Percentiles rank a stretch among this genome's conserved stretches.
These are phyloP conservation scores for Odocoileus hemionus DNA, from an alignment of 2,113 vertebrate genomes.

Conservation along the genomic window DNA sequence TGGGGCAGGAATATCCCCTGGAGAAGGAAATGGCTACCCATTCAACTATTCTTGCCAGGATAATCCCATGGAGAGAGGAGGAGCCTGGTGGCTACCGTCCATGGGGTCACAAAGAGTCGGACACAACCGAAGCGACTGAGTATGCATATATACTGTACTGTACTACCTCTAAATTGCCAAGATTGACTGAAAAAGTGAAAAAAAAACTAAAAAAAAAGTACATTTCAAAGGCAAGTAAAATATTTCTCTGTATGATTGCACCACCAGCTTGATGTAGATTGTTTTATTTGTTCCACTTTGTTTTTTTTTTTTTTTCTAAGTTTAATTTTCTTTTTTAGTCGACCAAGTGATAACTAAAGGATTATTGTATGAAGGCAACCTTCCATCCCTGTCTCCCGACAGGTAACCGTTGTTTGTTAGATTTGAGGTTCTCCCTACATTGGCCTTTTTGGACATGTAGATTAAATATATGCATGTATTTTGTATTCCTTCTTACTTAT, in stretches of 20 bases:
- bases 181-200: neutral
- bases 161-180: neutral
- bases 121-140: neutral
- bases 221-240: neutral
- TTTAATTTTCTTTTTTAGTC: neutral
- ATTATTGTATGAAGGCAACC: neutral
- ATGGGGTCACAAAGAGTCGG: neutral
- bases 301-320: neutral
- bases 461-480: neutral
- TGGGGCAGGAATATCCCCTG: neutral
- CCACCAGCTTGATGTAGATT: neutral
- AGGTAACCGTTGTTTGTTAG: neutral
- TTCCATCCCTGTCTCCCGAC: neutral
- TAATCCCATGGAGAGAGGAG: neutral
- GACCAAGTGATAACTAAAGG: neutral
- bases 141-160: neutral
- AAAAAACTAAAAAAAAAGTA: neutral
- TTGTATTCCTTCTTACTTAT: neutral
- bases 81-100: neutral
- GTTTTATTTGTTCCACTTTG: neutral
- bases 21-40: neutral
- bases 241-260: neutral
- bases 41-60: neutral
- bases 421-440: neutral
- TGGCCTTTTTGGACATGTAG: neutral